These are phyloP conservation scores for Zoanthus gigantus DNA, from an alignment of 92 coral and sea anemone genomes.

Conservation along the genomic window DNA sequence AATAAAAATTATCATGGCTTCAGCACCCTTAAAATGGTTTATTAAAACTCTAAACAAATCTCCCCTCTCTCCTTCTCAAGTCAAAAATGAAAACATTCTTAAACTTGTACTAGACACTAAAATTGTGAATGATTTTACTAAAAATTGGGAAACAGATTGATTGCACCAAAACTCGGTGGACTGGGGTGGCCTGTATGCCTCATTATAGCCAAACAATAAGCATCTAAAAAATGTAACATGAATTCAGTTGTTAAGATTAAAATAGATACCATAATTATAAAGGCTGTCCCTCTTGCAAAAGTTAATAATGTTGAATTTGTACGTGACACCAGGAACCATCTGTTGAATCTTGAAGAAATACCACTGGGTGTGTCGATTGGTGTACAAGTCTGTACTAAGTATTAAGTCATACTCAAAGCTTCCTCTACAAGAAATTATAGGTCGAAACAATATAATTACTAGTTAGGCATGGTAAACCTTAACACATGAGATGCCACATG, in stretches of 20 bases:
- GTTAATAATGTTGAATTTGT: conserved; percentile 94
- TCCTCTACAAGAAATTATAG: conserved; percentile 63
- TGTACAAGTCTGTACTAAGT: conserved; percentile 86
- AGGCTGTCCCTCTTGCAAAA: conserved; percentile 92
- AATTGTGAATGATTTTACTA: too few species aligned
- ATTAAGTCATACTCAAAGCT: conserved; percentile 92
- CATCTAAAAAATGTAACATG: too few species aligned
- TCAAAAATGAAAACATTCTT: too few species aligned
- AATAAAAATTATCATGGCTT: neutral
- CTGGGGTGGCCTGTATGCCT: too few species aligned
- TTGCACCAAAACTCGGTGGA: too few species aligned
- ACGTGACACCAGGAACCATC: conserved; percentile 87
- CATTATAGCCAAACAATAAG: too few species aligned
- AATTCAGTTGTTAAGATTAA: neutral
- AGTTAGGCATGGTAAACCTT: too few species aligned
- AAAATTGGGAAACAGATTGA: too few species aligned
- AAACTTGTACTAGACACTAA: too few species aligned
- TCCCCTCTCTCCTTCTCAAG: too few species aligned
- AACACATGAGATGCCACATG: too few species aligned
- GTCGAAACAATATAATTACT: neutral
- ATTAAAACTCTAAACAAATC: too few species aligned
- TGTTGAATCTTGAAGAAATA: conserved; percentile 90
- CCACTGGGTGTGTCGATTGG: conserved; percentile 97
- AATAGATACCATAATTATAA: conserved; percentile 89
- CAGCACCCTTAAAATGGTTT: neutral